phyloP scores from a whole-genome alignment of 2,797 vertebrate genomes.

The Echiichthys vipera region DNA sequence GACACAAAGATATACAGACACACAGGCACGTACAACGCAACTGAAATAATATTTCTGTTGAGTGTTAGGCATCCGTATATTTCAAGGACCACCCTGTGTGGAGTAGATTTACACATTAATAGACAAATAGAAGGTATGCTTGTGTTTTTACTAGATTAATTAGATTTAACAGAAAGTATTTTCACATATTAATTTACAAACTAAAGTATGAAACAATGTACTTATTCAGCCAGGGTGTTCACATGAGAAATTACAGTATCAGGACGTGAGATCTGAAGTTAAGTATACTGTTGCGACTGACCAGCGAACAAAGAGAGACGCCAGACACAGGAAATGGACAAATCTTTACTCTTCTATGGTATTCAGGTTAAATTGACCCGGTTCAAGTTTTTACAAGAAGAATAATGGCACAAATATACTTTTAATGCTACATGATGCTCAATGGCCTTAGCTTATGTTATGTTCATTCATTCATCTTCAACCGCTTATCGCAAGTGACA shows the following conservation, averaged over 20 bases:
- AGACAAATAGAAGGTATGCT: slow-evolving; percentile 2
- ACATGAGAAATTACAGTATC: background rate
- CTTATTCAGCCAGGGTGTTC: background rate
- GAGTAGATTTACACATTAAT: background rate
- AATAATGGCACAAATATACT: too few relatives aligned
- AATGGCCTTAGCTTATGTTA: too few relatives aligned
- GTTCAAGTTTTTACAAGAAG: too few relatives aligned
- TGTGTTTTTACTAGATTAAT: background rate
- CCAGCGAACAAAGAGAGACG: background rate
- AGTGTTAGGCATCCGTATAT: slow-evolving; percentile 6
- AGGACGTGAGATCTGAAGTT: background rate
- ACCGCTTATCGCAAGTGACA: too few relatives aligned
- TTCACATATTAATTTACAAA: background rate
- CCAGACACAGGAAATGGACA: background rate
- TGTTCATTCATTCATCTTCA: too few relatives aligned
- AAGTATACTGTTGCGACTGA: background rate
- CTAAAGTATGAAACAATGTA: background rate
- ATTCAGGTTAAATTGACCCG: too few relatives aligned
- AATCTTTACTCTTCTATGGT: too few relatives aligned
- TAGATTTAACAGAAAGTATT: background rate
- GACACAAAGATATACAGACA: slow-evolving; percentile 30
- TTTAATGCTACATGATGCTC: too few relatives aligned
- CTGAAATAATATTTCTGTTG: slow-evolving; percentile 58
- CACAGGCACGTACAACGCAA: slow-evolving; percentile 31
- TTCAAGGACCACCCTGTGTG: slow-evolving; percentile 31